Evolutionary conservation across 2,113 vertebrate species (phyloP).

Genomic region (Pampusana beccarii): DNA sequence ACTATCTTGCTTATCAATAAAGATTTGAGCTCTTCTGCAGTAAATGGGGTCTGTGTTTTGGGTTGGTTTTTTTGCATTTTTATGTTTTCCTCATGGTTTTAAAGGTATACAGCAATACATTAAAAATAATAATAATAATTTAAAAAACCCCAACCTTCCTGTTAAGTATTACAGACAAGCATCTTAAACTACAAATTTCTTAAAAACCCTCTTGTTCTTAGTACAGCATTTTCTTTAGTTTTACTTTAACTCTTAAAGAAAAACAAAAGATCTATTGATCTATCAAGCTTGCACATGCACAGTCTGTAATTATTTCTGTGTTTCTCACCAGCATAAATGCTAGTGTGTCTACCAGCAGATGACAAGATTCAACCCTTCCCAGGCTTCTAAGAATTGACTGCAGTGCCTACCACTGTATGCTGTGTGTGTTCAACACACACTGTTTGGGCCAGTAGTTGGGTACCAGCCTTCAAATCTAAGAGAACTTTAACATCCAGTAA

Average conservation of each 20-base stretch:
- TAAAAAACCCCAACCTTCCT: not conserved
- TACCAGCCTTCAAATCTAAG: not conserved
- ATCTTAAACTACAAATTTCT: not conserved
- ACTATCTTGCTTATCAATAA: not conserved
- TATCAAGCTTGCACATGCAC: not conserved
- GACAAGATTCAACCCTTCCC: not conserved
- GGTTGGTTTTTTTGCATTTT: not conserved
- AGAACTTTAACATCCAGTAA: not conserved
- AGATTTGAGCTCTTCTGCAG: not conserved
- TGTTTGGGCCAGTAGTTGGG: not conserved
- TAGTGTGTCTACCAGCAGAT: not conserved
- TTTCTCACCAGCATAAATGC: not conserved
- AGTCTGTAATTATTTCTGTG: not conserved
- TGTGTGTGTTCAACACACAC: not conserved
- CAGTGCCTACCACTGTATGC: not conserved
- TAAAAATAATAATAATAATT: no score
- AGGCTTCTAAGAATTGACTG: not conserved
- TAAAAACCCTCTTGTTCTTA: not conserved
- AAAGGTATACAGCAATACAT: not conserved
- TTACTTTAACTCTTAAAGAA: not conserved
- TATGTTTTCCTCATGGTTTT: not conserved
- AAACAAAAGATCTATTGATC: not conserved
- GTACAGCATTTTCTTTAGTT: not conserved
- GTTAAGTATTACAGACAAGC: not conserved
- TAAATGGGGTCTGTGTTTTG: not conserved